Evolutionary conservation across 2,888 invertebrate species (phyloP), one percentile per base, ranked within the genome.

Genomic region (Spilarctia lutea): DNA sequence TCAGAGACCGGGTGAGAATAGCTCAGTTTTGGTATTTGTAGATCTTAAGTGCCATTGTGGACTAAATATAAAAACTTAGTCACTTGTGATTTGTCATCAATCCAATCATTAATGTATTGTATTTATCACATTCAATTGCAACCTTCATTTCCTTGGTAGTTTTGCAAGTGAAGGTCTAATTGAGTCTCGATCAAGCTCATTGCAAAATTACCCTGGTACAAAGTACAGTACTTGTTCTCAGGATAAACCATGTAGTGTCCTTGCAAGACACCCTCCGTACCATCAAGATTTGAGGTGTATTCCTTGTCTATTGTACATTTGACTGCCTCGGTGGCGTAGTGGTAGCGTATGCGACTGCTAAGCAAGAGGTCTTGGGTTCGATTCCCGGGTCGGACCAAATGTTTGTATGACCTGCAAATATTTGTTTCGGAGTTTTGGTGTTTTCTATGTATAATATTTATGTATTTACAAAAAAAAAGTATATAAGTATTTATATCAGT

Each of bases 1-100:
- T 87, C 85, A 84, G 79, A 80, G 52, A 56, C 24, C n/a, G 52
- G 81, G 83, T 86, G 85, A 87, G 90, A 92, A 92, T 90, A 91
- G 89, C 88, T 86, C 81, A 79, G 82, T 88, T 88, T 85, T 80
- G 87, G 82, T 88, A 86, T 89, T 90, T 89, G 86, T 88, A 87
- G 88, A 88, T 86, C 82, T 86, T 86, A 82, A 87, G 87, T 87
- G 76, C 80, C 80, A 86, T 85, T 86, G 85, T 85, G 78, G 73
- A 78, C 81, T 85, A 83, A 81, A 87, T 89, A 89, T 89, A 88
- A 86, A 84, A 56, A 77, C 79, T 91, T 88, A 89, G 87, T 90
- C 89, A 91, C 83, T 72, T 83, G 33, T 75, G 74, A 71, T 67
- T 65, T 75, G 69, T 42, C 77, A 11, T 39, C 39, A 11, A 39